A percentile compares a stretch with the other conserved stretches of the same genome.
Evolutionary conservation across 2,888 invertebrate species (phyloP).

Genomic region (Augiades crinisus): DNA sequence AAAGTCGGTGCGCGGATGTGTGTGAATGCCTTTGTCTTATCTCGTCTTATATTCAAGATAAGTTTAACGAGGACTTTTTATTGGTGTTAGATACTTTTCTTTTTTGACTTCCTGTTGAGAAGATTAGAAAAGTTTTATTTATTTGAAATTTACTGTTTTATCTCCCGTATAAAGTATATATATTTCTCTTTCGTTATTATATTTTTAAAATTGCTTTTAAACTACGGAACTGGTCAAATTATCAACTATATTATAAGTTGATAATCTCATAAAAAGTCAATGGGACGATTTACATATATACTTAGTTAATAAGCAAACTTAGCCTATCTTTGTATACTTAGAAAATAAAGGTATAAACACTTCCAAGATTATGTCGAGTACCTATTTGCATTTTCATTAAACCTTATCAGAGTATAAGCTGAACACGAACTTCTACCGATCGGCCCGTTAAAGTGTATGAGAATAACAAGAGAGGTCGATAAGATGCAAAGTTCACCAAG

Average conservation of each 20-base stretch:
- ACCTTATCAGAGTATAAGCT: not conserved
- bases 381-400: slow-evolving; percentile 17
- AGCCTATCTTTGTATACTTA: not conserved
- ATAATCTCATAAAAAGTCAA: too few relatives aligned
- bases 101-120: too few relatives aligned
- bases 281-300: too few relatives aligned
- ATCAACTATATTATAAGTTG: too few relatives aligned
- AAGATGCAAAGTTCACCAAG: slow-evolving; percentile 27
- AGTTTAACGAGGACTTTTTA: not conserved
- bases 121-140: too few relatives aligned
- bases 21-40: slow-evolving; percentile 3
- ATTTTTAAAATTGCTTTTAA: too few relatives aligned
- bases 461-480: slow-evolving; percentile 1
- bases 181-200: too few relatives aligned
- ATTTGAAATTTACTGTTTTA: too few relatives aligned
- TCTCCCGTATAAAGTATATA: too few relatives aligned
- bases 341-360: slow-evolving; percentile 1
- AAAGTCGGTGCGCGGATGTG: not conserved
- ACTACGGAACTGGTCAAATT: too few relatives aligned
- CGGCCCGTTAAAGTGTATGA: slow-evolving; percentile 11
- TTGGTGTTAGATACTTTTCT: too few relatives aligned
- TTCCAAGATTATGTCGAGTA: slow-evolving; percentile 3
- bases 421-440: not conserved
- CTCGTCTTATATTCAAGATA: not conserved
- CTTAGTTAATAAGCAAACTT: too few relatives aligned